A percentile compares a stretch with the other conserved stretches of the same genome.
phyloP scores from a whole-genome alignment of 1,140 invertebrate genomes.

The Hylaeus volcanicus region DNA sequence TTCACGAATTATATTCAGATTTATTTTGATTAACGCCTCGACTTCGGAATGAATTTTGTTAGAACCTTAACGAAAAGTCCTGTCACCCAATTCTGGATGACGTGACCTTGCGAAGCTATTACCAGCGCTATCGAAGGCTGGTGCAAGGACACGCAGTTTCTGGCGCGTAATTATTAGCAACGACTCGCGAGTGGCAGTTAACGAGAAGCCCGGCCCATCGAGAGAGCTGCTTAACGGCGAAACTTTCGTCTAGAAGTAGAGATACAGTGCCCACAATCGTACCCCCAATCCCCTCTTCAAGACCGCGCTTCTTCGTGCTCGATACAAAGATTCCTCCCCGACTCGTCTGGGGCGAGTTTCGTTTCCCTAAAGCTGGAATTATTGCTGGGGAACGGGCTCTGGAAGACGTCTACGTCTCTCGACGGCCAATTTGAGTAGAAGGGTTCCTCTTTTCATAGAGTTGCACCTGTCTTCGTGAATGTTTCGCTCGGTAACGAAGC shows the following conservation, averaged over 20 bases:
- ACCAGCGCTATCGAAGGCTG: neutral
- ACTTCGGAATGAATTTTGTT: no score
- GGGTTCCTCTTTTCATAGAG: neutral
- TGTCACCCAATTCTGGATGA: no score
- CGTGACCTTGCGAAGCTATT: no score
- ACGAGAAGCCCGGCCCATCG: constrained; percentile 25
- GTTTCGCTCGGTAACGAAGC: no score
- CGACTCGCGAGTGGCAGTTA: constrained; percentile 26
- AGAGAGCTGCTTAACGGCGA: constrained; percentile 15
- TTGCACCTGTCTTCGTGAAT: neutral
- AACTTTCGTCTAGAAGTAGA: constrained; percentile 34
- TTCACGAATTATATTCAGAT: no score
- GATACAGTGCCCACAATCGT: neutral
- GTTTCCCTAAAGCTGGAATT: neutral
- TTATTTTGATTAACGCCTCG: no score
- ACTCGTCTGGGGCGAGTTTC: neutral
- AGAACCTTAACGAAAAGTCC: no score
- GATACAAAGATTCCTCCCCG: constrained; percentile 3
- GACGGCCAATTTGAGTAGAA: neutral
- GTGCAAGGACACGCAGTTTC: constrained; percentile 2
- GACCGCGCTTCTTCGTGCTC: neutral
- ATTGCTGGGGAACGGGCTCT: neutral
- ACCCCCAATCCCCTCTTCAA: neutral
- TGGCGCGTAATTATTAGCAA: constrained; percentile 26
- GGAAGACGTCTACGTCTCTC: neutral